Percentiles rank a stretch among this genome's conserved stretches.
Conservation (phyloP, 2,888 invertebrate genomes). For the Thymelicus lineola region DNA sequence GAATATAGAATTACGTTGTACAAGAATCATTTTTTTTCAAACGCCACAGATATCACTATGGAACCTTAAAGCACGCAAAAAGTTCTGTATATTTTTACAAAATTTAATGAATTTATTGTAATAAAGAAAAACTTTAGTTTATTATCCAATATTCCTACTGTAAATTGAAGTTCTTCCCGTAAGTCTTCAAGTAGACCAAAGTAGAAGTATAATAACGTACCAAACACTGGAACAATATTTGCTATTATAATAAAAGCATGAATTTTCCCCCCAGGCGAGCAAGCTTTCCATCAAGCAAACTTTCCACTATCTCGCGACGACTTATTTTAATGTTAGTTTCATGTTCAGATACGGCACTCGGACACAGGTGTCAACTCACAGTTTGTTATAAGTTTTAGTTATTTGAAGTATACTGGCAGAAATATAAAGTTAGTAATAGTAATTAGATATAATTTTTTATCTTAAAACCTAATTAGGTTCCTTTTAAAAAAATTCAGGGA, state of each 20-base stretch:
- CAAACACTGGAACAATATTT: constrained; percentile 36
- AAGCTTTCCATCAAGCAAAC: constrained; percentile 53
- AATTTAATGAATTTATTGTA: no score
- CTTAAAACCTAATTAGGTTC: background rate
- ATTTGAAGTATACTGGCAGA: constrained; percentile 4
- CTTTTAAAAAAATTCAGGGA: no score
- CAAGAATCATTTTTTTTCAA: no score
- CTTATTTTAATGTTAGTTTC: constrained; percentile 56
- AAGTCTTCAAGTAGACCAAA: background rate
- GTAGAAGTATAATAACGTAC: constrained; percentile 34
- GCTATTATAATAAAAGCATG: constrained; percentile 42
- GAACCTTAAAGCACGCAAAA: no score
- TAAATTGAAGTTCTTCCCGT: background rate
- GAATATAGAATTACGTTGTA: no score
- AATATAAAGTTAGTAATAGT: background rate
- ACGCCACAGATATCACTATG: no score
- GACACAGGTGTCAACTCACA: constrained; percentile 48
- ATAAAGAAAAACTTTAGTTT: background rate
- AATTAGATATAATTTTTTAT: background rate
- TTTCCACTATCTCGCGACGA: constrained; percentile 50
- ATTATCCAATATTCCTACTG: background rate
- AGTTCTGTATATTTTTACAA: no score
- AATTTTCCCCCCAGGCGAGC: constrained; percentile 44
- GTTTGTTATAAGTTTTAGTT: constrained; percentile 52
- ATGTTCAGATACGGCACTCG: constrained; percentile 48